Percentiles rank a stretch among this genome's conserved stretches.
Evolutionary conservation across 2,888 invertebrate genomes (phyloP).

Genomic region (Meliscaeva auricollis): DNA sequence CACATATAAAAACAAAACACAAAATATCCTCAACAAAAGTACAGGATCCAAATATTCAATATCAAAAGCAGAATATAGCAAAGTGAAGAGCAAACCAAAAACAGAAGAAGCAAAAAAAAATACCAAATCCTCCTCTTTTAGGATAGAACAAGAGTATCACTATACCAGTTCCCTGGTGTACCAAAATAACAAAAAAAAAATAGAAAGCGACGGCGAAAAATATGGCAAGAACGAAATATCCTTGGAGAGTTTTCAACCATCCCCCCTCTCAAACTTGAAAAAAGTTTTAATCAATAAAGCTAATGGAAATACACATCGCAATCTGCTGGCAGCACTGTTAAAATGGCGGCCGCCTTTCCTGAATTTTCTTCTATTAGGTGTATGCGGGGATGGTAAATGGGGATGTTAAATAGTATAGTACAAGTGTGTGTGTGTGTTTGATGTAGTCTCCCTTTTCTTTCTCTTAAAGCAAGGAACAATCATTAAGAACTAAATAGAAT

Average conservation of each 20-base stretch:
- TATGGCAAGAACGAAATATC: slow-evolving; percentile 53
- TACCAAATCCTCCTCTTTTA: slow-evolving; percentile 39
- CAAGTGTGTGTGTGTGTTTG: slow-evolving; percentile 26
- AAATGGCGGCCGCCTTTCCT: slow-evolving; percentile 66
- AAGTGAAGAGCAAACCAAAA: slow-evolving; percentile 41
- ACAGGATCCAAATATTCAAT: slow-evolving; percentile 63
- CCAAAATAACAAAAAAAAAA: slow-evolving; percentile 12
- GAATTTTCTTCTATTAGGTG: slow-evolving; percentile 27
- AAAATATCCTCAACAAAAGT: slow-evolving; percentile 18
- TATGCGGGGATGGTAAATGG: not conserved
- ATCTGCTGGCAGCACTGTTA: slow-evolving; percentile 69
- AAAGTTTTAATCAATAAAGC: slow-evolving; percentile 75
- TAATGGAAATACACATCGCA: slow-evolving; percentile 75
- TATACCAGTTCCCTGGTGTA: slow-evolving; percentile 40
- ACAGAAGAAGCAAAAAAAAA: not conserved
- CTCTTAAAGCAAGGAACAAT: slow-evolving; percentile 60
- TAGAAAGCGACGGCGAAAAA: slow-evolving; percentile 47
- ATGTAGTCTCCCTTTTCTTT: slow-evolving; percentile 28
- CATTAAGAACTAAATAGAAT: slow-evolving; percentile 75
- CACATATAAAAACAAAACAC: slow-evolving; percentile 17
- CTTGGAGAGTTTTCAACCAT: slow-evolving; percentile 69
- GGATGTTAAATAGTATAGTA: slow-evolving; percentile 6
- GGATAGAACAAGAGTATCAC: slow-evolving; percentile 37
- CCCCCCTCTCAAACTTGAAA: slow-evolving; percentile 13
- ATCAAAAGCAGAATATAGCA: slow-evolving; percentile 55